Conservation (phyloP, 2,888 invertebrate genomes). For the Xanthia togata region DNA sequence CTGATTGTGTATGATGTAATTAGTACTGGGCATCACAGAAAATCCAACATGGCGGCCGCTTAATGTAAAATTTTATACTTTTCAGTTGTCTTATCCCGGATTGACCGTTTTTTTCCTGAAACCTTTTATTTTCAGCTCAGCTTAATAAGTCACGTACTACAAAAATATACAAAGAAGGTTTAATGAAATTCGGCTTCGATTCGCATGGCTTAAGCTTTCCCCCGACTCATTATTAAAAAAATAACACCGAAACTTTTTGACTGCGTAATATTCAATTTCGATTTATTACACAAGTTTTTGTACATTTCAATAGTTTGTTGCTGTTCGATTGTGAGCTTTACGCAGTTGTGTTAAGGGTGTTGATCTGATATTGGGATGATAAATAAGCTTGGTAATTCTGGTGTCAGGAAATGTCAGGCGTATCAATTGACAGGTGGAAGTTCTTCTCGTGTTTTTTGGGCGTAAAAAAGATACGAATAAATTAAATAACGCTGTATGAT, state of each 20-base stretch:
- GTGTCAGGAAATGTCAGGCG: conserved; percentile 70
- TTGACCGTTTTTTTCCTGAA: conserved; percentile 6
- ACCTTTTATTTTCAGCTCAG: conserved; percentile 20
- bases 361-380: conserved; percentile 12
- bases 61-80: background rate
- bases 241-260: conserved; percentile 63
- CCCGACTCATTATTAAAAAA: conserved; percentile 62
- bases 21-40: background rate
- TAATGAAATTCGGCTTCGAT: conserved; percentile 43
- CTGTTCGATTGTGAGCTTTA: conserved; percentile 41
- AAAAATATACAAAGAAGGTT: conserved; percentile 47
- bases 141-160: conserved; percentile 40
- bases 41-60: conserved; percentile 9
- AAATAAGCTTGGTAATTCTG: conserved; percentile 44
- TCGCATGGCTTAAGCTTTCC: conserved; percentile 43
- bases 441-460: conserved; percentile 58
- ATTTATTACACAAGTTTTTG: conserved; percentile 53
- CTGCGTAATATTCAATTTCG: conserved; percentile 67
- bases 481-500: conserved; percentile 50
- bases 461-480: conserved; percentile 57
- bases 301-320: conserved; percentile 16
- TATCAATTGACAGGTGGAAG: conserved; percentile 67
- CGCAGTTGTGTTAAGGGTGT: conserved; percentile 1
- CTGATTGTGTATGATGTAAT: background rate
- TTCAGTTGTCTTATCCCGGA: conserved; percentile 1